Percentiles rank a stretch among this genome's conserved stretches.
Evolutionary conservation across 2,113 vertebrate species (phyloP).

Genomic region (Cyanoramphus novaezelandiae): DNA sequence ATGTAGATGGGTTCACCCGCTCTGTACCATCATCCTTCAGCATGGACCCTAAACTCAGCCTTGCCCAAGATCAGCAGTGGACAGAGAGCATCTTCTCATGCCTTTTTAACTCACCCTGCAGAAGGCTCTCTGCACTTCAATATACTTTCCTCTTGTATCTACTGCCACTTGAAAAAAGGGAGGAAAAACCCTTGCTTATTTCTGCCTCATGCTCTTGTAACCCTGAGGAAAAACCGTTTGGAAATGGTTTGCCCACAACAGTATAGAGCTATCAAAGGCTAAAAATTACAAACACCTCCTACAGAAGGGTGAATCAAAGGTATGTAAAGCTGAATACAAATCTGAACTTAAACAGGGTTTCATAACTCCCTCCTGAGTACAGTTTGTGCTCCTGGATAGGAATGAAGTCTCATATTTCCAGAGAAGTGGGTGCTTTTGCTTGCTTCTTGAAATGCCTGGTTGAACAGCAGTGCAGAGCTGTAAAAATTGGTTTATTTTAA

Average conservation of each 20-base stretch:
- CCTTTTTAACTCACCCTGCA: fast-evolving
- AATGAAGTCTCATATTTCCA: constrained; percentile 39
- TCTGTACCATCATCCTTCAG: neutral
- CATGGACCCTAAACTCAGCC: neutral
- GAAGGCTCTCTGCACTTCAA: neutral
- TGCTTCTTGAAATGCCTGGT: constrained; percentile 54
- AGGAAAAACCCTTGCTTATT: neutral
- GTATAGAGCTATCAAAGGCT: neutral
- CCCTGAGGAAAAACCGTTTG: neutral
- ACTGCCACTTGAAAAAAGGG: neutral
- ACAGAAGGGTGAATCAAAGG: constrained; percentile 30
- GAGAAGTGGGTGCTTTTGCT: constrained; percentile 58
- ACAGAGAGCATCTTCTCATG: neutral
- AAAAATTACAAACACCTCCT: neutral
- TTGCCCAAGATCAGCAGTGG: neutral
- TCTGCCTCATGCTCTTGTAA: neutral
- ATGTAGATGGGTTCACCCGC: neutral
- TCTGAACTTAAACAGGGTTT: constrained; percentile 38
- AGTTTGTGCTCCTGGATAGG: constrained; percentile 48
- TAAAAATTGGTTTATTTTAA: constrained; percentile 67
- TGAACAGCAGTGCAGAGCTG: constrained; percentile 51
- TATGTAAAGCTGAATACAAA: constrained; percentile 58
- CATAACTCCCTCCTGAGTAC: constrained; percentile 19
- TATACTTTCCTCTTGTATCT: neutral
- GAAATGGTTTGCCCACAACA: neutral